Evolutionary conservation across 2,888 invertebrate species (phyloP), one percentile per base, ranked within the genome.

Genomic region (Hemithea aestivaria): DNA sequence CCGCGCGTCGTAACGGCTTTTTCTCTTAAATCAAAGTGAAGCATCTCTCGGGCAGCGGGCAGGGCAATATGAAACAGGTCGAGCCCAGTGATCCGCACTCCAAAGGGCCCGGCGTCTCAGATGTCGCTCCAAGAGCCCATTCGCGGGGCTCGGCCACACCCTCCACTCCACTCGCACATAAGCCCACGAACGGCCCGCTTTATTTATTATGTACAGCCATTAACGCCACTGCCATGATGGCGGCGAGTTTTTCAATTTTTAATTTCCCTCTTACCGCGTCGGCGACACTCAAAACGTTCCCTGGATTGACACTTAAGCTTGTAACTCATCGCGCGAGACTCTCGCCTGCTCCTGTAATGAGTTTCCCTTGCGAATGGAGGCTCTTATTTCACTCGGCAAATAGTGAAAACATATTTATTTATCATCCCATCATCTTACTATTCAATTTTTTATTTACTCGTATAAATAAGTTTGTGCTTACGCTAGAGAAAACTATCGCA

Each of bases 141-240:
- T 85, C 85, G 85, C 75, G 77, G 72, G 70, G 56, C 73, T 68
- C 70, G 76, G 78, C 87, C 87, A 83, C 87, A 74, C 85, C 87
- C 82, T 79, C 85, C 81, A 82, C 85, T 85, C 76, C 72, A 80
- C 76, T 66, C 69, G 74, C 83, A 87, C 77, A 85, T 87, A 85
- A 82, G 83, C 84, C 74, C 71, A 78, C 77, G 60, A 73, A 69
- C 78, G 73, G 69, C 73, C 73, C 78, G 80, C 82, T 82, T 83
- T 87, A 85, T 84, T 84, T 83, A 85, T 85, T 85, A 87, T 87
- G 84, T 85, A 85, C 83, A 79, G 78, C 82, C 78, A 84, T 87
- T 85, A 84, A 81, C 82, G 80, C 80, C 75, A 78, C 73, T 65
- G 73, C 75, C 83, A 78, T 81, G 75, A 85, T 87, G 85, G 87